Conservation (phyloP, 2,888 invertebrate species). For the Stenchaetothrips biformis region DNA sequence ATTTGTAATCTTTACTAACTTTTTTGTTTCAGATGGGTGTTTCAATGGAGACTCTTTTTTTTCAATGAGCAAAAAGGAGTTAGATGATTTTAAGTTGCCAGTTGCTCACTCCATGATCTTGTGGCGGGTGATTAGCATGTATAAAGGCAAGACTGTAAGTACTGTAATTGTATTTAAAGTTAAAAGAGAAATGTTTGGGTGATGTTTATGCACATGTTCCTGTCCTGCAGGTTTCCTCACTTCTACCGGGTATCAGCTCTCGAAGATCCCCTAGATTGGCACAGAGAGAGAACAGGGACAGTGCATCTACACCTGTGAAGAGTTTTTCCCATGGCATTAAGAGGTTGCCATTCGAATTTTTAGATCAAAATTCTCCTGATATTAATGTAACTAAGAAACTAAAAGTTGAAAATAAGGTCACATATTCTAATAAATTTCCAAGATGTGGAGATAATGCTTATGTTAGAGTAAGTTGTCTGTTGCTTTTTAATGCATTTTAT, state of each 20-base stretch:
- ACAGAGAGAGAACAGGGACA: too few species aligned
- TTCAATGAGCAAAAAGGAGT: slow-evolving; percentile 32
- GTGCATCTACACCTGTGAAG: too few species aligned
- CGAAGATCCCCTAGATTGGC: too few species aligned
- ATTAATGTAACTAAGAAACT: too few species aligned
- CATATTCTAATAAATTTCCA: not conserved
- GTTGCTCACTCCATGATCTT: not conserved
- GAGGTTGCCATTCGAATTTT: too few species aligned
- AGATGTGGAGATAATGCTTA: not conserved
- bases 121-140: not conserved
- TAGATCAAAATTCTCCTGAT: too few species aligned
- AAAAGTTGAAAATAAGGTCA: not conserved
- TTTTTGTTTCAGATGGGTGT: not conserved
- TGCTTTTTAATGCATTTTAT: not conserved
- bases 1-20: not conserved
- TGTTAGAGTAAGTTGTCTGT: not conserved
- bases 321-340: too few species aligned
- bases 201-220: too few species aligned
- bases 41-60: slow-evolving; percentile 33
- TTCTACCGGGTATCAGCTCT: too few species aligned
- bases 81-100: slow-evolving; percentile 30
- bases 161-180: too few species aligned
- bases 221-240: too few species aligned
- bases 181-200: too few species aligned
- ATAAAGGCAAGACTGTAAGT: not conserved